Evolutionary conservation across 2,888 invertebrate species (phyloP).

Genomic region (Eupithecia subumbrata): DNA sequence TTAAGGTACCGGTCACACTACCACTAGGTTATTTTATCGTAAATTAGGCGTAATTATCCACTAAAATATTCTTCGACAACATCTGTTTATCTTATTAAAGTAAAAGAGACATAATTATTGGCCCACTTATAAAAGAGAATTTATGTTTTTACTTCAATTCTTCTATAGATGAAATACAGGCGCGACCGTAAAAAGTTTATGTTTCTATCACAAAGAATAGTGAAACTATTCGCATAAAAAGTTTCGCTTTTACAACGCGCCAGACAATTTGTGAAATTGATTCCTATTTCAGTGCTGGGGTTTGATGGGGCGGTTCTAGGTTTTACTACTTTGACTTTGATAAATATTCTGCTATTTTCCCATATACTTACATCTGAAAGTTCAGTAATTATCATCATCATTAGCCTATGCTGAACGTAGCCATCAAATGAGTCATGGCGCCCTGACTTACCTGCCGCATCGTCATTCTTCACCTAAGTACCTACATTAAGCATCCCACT

Average conservation of each 20-base stretch:
- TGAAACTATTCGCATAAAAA: conserved; percentile 3
- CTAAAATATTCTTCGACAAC: neutral
- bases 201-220: neutral
- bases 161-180: neutral
- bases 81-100: neutral
- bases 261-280: neutral
- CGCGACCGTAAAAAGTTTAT: conserved; percentile 4
- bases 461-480: neutral
- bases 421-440: neutral
- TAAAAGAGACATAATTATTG: neutral
- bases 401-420: neutral
- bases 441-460: neutral
- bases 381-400: neutral
- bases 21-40: too few species aligned
- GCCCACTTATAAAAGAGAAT: neutral
- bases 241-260: conserved; percentile 1
- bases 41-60: too few species aligned
- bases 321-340: conserved; percentile 2
- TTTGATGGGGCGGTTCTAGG: neutral
- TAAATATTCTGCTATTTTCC: neutral
- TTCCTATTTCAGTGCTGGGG: neutral
- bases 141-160: neutral
- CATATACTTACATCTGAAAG: neutral
- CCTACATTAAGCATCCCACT: neutral
- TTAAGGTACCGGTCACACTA: too few species aligned